Conservation (phyloP, 2,888 invertebrate genomes). For the Cremastinae sp. region DNA sequence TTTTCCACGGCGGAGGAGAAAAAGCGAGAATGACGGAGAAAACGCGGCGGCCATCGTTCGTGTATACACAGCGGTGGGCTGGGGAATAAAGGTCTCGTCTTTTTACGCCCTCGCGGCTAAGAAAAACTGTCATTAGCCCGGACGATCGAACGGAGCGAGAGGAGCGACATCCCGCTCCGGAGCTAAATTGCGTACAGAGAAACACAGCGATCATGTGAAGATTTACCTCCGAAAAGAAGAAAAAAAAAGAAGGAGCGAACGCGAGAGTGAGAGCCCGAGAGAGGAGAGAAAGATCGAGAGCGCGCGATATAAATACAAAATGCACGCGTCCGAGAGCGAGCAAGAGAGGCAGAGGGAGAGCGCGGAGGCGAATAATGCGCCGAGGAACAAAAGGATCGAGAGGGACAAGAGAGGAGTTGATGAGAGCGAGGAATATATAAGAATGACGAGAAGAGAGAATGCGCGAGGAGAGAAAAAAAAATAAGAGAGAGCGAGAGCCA, state of each 20-base stretch:
- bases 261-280: neutral
- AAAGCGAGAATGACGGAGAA: too few species aligned
- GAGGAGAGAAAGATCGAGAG: conserved; percentile 9
- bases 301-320: conserved; percentile 19
- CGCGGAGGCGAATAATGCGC: conserved; percentile 12
- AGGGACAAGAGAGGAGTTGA: conserved; percentile 24
- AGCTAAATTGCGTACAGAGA: too few species aligned
- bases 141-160: conserved; percentile 48
- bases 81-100: neutral
- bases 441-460: conserved; percentile 52
- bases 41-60: too few species aligned
- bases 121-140: conserved; percentile 67
- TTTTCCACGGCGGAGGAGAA: too few species aligned
- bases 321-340: neutral
- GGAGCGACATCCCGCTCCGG: neutral
- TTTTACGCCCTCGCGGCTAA: conserved; percentile 51
- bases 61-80: too few species aligned
- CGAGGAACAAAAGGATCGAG: conserved; percentile 21
- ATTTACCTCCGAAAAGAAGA: neutral
- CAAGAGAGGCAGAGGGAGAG: conserved; percentile 37
- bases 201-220: neutral
- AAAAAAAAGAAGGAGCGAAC: neutral
- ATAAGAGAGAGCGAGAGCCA: conserved; percentile 12
- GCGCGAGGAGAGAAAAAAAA: conserved; percentile 12
- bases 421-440: conserved; percentile 31